Conservation (phyloP, 2,113 vertebrate species). For the Hippocampus mohnikei region DNA sequence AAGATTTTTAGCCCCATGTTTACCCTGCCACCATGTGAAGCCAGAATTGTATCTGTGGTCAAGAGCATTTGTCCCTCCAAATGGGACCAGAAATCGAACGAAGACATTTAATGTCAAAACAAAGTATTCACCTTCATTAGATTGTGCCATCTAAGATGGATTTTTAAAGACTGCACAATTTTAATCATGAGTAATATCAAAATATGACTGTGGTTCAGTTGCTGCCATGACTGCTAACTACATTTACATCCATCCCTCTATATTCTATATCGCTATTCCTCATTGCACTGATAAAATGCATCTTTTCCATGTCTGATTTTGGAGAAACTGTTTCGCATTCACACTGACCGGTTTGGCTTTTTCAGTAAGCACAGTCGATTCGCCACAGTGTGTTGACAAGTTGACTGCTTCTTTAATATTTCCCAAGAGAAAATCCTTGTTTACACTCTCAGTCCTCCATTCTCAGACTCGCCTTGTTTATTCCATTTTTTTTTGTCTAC, state of each 20-base stretch:
- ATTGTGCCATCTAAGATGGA: neutral
- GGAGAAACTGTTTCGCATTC: neutral
- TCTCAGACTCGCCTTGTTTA: slow-evolving; percentile 10
- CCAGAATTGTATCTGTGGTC: slow-evolving; percentile 2
- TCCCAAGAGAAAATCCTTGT: neutral
- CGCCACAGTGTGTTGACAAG: too few species aligned
- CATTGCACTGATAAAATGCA: neutral
- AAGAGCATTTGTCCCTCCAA: slow-evolving; percentile 6
- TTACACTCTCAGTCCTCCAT: neutral
- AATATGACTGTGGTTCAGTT: neutral
- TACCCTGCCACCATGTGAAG: slow-evolving; percentile 12
- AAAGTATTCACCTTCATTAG: neutral
- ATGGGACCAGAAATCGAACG: slow-evolving; percentile 10
- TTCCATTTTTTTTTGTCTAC: slow-evolving; percentile 22
- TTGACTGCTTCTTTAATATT: neutral
- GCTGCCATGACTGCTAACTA: neutral
- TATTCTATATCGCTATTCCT: neutral
- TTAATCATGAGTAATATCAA: neutral
- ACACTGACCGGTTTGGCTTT: neutral
- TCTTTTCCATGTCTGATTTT: neutral
- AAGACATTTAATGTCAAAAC: neutral
- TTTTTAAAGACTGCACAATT: neutral
- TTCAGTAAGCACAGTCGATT: neutral
- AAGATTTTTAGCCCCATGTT: slow-evolving; percentile 13
- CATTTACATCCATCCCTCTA: too few species aligned